Base-by-base conservation (phyloP, 1,140 invertebrate genomes). In the Drosophila sp. region DNA sequence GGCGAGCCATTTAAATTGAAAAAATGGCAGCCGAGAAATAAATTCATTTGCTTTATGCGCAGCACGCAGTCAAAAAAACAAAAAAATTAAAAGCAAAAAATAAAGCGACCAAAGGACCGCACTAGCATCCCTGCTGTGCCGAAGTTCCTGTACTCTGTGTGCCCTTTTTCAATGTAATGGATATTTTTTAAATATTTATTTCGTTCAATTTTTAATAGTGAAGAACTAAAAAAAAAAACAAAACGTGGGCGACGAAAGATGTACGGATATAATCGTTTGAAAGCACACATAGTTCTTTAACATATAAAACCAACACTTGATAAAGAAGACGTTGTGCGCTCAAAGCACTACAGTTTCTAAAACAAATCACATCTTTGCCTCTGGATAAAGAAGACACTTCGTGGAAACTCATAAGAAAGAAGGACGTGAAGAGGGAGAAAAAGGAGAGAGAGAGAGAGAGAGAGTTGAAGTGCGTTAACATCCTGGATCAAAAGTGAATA, bases 41-140 rank as follows among this genome's bases (percentile, higher is more conserved):
- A 83, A 86, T 86, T 80, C 84, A 87, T 89, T 87, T 87, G 79
- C 83, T 87, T 82, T 86, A 82, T 85, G 83, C 67, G 50, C 66
- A 44, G 47, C 76, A 70, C 68, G 72, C 68, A 76, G 58, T 62
- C 55, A 30, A 47, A 69, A 65, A 58, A 29, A 11, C 32, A 30
- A 66, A 6, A 3, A 27, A 27, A 27, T 17, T 17, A 17, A 17
- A 17, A 17, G 17, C 17, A 38, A 10, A 38, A 38, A 38, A 38
- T 10, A 27, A 50, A 50, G 3, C 17, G 41, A n/a, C 17, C 44
- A 50, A 4, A 25, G 44, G 17, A 5, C 6, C 5, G 41, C n/a
- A 44, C 1, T 44, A 44, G 5, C 23, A 7, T 23, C 17, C 17
- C 2, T 40, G 17, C 44, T 23, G 44, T 50, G 44, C 23, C 23